Conservation (phyloP, 2,113 vertebrate genomes). For the Grammomys surdaster region DNA sequence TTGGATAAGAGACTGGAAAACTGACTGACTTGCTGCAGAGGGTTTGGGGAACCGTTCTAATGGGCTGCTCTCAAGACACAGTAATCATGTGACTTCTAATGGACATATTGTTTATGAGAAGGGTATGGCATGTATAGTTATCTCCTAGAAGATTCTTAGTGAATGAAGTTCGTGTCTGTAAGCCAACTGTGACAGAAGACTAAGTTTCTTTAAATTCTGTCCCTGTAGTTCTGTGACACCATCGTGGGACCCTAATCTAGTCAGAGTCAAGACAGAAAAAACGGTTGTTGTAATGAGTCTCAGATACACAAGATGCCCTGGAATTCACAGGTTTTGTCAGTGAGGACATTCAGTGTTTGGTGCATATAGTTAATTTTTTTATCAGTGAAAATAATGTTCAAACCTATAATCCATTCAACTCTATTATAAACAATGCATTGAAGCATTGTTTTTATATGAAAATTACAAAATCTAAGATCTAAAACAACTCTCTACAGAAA, state of each 20-base stretch:
- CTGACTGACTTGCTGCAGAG: neutral
- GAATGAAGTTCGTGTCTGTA: neutral
- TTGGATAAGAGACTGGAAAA: neutral
- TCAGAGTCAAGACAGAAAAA: neutral
- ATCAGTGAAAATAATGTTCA: neutral
- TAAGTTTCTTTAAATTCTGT: neutral
- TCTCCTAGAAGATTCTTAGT: neutral
- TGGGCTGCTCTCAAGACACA: neutral
- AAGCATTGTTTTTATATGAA: neutral
- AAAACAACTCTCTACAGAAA: conserved; percentile 4
- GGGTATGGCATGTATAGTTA: neutral
- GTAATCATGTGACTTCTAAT: neutral
- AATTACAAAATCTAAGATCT: neutral
- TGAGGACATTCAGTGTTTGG: neutral
- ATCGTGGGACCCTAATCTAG: neutral
- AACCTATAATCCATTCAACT: neutral
- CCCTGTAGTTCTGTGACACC: neutral
- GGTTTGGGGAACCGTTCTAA: neutral
- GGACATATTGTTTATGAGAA: neutral
- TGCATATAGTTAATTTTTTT: neutral
- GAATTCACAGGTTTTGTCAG: conserved; percentile 7
- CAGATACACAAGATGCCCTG: neutral
- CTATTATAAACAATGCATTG: neutral
- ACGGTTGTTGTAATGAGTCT: neutral
- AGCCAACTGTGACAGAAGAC: neutral